A percentile compares a stretch with the other conserved stretches of the same genome.
These are phyloP conservation scores for Lamprologus sp. DNA, from an alignment of 2,113 vertebrate genomes.

Conservation along the genomic window DNA sequence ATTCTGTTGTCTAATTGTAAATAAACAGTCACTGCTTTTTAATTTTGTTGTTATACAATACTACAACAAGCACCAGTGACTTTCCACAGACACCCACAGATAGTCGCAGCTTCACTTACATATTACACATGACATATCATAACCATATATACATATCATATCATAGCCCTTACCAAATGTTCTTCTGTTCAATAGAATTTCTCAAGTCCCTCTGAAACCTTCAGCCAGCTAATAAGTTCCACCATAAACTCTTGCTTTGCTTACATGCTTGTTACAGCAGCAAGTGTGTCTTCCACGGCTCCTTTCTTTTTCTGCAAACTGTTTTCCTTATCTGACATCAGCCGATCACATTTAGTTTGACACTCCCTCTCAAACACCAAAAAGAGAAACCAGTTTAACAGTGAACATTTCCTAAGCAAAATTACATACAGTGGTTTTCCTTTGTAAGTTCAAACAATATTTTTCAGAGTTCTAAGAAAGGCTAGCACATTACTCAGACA, in stretches of 20 bases:
- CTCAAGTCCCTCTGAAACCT: background rate
- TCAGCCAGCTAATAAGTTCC: background rate
- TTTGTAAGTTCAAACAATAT: background rate
- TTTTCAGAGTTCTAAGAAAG: background rate
- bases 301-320: background rate
- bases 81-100: background rate
- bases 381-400: background rate
- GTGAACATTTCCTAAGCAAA: background rate
- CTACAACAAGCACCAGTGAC: background rate
- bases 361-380: background rate
- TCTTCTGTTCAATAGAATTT: background rate
- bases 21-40: background rate
- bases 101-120: background rate
- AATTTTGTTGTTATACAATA: background rate
- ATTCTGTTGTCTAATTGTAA: background rate
- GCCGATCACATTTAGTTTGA: fast-evolving
- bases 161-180: background rate
- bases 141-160: background rate
- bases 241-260: background rate
- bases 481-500: fast-evolving
- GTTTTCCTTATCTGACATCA: background rate
- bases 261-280: background rate
- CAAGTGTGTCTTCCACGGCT: background rate
- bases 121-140: background rate
- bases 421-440: background rate